Conservation (phyloP, 1,140 invertebrate genomes). For the Drosophila repletoides region DNA sequence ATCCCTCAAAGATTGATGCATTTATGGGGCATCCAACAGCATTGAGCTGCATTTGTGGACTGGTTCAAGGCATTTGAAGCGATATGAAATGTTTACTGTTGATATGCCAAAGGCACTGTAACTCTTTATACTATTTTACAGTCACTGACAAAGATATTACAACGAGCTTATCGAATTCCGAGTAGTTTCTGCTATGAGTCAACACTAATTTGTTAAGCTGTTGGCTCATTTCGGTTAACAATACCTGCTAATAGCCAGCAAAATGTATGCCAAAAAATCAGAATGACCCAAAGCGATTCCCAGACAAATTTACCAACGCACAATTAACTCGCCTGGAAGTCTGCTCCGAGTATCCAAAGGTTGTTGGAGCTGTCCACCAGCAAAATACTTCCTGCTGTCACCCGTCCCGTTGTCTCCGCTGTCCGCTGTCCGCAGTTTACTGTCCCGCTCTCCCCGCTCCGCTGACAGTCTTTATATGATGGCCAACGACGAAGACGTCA, state of each 20-base stretch:
- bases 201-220: too few species aligned
- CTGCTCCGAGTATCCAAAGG: slow-evolving; percentile 7
- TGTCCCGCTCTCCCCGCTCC: neutral
- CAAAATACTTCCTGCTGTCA: slow-evolving; percentile 47
- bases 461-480: neutral
- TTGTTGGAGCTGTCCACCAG: slow-evolving; percentile 4
- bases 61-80: neutral
- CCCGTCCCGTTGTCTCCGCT: neutral
- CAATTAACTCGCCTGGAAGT: slow-evolving; percentile 68
- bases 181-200: too few species aligned
- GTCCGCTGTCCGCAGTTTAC: too few species aligned
- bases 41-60: neutral
- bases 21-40: slow-evolving; percentile 29
- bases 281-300: slow-evolving; percentile 1
- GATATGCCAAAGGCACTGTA: too few species aligned
- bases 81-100: neutral
- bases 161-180: too few species aligned
- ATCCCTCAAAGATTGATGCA: slow-evolving; percentile 6
- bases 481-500: slow-evolving; percentile 66
- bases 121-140: too few species aligned
- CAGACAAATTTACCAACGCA: slow-evolving; percentile 55
- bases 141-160: too few species aligned
- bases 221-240: neutral
- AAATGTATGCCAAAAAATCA: neutral
- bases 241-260: neutral